These are phyloP conservation scores for Albula glossodonta DNA, from an alignment of 2,113 vertebrate genomes.

Conservation along the genomic window DNA sequence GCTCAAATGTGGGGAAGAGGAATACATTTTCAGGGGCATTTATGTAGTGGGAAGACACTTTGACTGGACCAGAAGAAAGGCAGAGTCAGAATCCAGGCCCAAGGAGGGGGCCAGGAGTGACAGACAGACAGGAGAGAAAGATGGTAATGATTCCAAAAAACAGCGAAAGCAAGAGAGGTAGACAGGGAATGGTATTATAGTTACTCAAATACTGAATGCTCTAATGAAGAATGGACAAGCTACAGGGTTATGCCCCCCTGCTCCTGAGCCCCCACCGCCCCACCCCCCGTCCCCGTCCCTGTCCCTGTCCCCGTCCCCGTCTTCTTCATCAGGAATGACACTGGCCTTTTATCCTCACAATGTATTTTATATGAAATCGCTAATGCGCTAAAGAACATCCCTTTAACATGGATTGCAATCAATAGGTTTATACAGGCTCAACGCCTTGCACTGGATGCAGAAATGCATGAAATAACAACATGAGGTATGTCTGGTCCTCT, in stretches of 20 bases:
- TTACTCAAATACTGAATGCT: constrained; percentile 60
- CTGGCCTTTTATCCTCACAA: constrained; percentile 73
- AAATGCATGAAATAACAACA: constrained; percentile 43
- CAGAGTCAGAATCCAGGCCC: constrained; percentile 40
- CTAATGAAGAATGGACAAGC: constrained; percentile 66
- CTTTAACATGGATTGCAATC: constrained; percentile 73
- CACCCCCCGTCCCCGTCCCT: constrained; percentile 28
- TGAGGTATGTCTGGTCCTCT: constrained; percentile 26
- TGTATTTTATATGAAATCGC: constrained; percentile 74
- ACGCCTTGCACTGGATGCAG: constrained; percentile 59
- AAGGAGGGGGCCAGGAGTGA: constrained; percentile 19
- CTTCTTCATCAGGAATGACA: constrained; percentile 71
- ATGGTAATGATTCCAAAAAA: constrained; percentile 25
- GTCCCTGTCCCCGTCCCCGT: no score
- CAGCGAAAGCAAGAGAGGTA: background rate
- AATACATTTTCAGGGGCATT: background rate
- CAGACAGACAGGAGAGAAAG: background rate
- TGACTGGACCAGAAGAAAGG: constrained; percentile 33
- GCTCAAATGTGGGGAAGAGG: background rate
- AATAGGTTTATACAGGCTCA: constrained; percentile 58
- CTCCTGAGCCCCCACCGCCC: constrained; percentile 36
- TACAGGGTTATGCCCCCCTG: constrained; percentile 64
- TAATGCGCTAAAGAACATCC: constrained; percentile 75
- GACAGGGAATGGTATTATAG: constrained; percentile 44
- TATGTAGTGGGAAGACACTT: background rate